These are phyloP conservation scores for Albula goreensis DNA, from an alignment of 2,113 vertebrate species.

Conservation along the genomic window DNA sequence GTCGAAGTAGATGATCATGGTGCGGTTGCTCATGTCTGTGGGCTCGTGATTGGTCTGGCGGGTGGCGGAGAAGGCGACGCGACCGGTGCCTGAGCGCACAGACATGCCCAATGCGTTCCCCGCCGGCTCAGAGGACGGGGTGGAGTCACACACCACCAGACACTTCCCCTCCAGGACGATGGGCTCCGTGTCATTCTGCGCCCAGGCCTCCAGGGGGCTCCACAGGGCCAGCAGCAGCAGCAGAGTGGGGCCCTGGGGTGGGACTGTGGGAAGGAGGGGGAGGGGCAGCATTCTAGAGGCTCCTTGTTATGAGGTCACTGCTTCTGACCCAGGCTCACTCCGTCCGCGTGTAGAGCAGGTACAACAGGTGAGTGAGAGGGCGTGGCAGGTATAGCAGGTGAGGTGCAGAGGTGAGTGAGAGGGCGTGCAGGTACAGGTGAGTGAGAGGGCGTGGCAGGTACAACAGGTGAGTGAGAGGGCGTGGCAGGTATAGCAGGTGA, in stretches of 20 bases:
- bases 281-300: slow-evolving; percentile 46
- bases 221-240: slow-evolving; percentile 48
- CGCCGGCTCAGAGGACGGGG: slow-evolving; percentile 68
- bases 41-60: slow-evolving; percentile 79
- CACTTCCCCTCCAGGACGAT: slow-evolving; percentile 77
- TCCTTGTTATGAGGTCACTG: background rate
- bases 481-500: too few species aligned
- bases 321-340: background rate
- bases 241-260: slow-evolving; percentile 40
- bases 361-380: background rate
- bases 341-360: background rate
- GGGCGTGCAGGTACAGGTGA: too few species aligned
- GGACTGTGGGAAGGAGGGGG: background rate
- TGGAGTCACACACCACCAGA: slow-evolving; percentile 77
- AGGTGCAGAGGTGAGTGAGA: too few species aligned
- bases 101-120: slow-evolving; percentile 75
- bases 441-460: too few species aligned
- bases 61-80: slow-evolving; percentile 75
- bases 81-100: slow-evolving; percentile 68
- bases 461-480: too few species aligned
- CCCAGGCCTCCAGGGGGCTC: slow-evolving; percentile 49
- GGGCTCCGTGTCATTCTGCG: slow-evolving; percentile 78
- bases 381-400: too few species aligned
- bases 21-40: slow-evolving; percentile 78
- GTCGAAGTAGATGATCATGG: slow-evolving; percentile 80